Conservation (phyloP, 2,113 vertebrate species). For the Atherinomorus stipes region DNA sequence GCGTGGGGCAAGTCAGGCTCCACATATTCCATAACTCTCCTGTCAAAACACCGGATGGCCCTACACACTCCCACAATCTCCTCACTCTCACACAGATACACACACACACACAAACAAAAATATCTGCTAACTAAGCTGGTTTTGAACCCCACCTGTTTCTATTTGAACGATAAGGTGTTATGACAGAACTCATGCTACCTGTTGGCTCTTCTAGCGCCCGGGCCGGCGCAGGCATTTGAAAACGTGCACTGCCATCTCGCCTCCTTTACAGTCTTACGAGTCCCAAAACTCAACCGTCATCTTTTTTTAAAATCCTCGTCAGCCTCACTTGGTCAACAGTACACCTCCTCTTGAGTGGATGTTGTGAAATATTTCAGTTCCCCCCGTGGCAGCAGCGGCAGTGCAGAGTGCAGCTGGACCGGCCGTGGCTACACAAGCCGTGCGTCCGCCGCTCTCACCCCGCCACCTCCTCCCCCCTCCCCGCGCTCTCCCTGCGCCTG, state of each 20-base stretch:
- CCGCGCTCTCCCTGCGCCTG: conserved; percentile 39
- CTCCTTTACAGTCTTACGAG: conserved; percentile 13
- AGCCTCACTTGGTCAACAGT: neutral
- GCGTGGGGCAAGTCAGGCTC: conserved; percentile 59
- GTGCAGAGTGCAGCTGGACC: conserved; percentile 55
- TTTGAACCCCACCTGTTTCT: conserved; percentile 7
- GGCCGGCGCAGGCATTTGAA: conserved; percentile 78
- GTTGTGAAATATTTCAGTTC: conserved; percentile 45
- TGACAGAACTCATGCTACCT: conserved; percentile 45
- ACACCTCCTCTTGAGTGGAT: conserved; percentile 32
- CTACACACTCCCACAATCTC: conserved; percentile 5
- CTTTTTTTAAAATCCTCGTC: neutral
- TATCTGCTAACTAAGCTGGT: neutral
- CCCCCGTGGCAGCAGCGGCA: conserved; percentile 28
- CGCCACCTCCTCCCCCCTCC: neutral
- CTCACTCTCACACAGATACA: conserved; percentile 6
- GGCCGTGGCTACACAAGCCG: conserved; percentile 22
- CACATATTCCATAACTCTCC: conserved; percentile 84
- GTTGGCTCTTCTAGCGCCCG: conserved; percentile 67
- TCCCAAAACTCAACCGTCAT: conserved; percentile 36
- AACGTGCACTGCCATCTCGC: conserved; percentile 71
- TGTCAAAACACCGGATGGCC: conserved; percentile 49
- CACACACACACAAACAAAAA: conserved; percentile 9
- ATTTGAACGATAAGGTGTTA: neutral
- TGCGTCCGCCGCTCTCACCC: conserved; percentile 16